Percentiles rank a stretch among this genome's conserved stretches.
phyloP scores from a whole-genome alignment of 2,113 vertebrate genomes.

The Symphodus melops region DNA sequence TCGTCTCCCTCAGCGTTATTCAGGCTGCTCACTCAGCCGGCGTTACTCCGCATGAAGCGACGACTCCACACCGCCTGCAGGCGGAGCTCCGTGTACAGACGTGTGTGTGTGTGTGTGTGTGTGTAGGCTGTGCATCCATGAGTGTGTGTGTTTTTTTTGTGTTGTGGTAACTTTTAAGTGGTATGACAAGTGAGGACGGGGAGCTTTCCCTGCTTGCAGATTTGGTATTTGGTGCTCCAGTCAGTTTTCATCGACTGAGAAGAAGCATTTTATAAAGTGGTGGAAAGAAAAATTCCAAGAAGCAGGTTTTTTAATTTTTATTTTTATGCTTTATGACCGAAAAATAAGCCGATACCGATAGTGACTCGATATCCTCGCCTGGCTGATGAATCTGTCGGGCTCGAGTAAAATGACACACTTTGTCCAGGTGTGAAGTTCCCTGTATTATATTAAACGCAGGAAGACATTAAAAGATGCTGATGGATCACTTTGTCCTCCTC shows the following conservation, averaged over 20 bases:
- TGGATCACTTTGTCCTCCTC: neutral
- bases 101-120: constrained; percentile 15
- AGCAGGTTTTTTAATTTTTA: neutral
- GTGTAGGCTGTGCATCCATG: neutral
- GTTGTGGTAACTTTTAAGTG: constrained; percentile 42
- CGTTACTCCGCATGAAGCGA: constrained; percentile 14
- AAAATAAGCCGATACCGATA: too few relatives aligned
- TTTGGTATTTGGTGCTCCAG: neutral
- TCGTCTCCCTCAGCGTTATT: constrained; percentile 51
- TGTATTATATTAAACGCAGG: too few relatives aligned
- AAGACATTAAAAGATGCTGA: neutral
- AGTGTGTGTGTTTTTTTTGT: constrained; percentile 29
- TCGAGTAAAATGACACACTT: too few relatives aligned
- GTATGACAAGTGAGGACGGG: constrained; percentile 18
- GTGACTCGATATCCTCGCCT: too few relatives aligned
- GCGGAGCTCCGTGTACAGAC: constrained; percentile 1
- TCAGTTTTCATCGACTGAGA: neutral
- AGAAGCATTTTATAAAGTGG: neutral
- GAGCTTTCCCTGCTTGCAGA: constrained; percentile 3
- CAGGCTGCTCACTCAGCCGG: constrained; percentile 55
- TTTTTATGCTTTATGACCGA: neutral
- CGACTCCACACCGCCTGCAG: constrained; percentile 21
- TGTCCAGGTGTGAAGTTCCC: too few relatives aligned
- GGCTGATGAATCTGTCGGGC: too few relatives aligned
- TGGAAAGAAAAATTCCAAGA: neutral